Base-by-base conservation (phyloP, 2,888 invertebrate species). In the Nomada ruficornis region DNA sequence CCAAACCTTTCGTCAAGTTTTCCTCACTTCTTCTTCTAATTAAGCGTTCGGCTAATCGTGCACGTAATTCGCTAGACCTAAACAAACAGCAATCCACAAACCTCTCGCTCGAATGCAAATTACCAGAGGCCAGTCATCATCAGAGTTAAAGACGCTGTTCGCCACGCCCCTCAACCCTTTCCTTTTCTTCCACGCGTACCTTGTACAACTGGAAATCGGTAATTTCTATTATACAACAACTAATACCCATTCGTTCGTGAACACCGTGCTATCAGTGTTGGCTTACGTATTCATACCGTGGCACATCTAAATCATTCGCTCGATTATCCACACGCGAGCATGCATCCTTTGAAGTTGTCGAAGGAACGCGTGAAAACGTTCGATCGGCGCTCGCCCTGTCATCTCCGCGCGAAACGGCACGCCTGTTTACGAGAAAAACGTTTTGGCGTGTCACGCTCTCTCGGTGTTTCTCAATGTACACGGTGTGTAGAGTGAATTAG, bases 371-470 rank as follows among this genome's bases (percentile, higher is more conserved):
- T 36, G 59, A 36, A 55, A 52, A 75, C 65, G 52, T 67, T 65
- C 77, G 52, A 70, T 78, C 87, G 87, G 79, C 82, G 52, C 54
- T 63, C 64, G 77, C 82, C 77, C 77, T 85, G 85, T 86, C 87
- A 87, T 87, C 85, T 80, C 60, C 55, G 63, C 57, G 26, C 36
- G 80, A 57, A 57, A 11, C 72, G 85, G 77, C 86, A 70, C 86
- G 82, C 87, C 88, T 77, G 85, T 78, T 86, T 83, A 82, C 82
- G 77, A 83, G 89, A 86, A 82, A 78, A 80, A 77, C 64, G 79
- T 79, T 82, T 76, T 36, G 59, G 72, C 72, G 84, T 50, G 60
- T 71, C 73, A 29, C 70, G 15, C 57, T 59, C 59, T n/a, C 29
- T 11, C 44, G 10, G 29, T n/a, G 18, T 57, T 23, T 18, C 10